Conservation (phyloP, 2,113 vertebrate species). For the Tapirus terrestris region DNA sequence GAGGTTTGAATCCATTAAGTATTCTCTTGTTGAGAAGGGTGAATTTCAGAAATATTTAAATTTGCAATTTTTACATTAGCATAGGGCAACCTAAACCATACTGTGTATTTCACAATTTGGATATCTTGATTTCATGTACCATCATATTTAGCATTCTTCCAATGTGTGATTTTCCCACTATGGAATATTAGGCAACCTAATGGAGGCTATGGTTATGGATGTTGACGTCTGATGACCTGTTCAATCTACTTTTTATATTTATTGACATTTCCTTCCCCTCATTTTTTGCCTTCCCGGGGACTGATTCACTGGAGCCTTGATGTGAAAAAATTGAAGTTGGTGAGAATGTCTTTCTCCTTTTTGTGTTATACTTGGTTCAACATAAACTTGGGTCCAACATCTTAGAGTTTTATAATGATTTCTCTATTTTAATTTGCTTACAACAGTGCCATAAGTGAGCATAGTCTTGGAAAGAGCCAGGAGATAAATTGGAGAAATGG, state of each 20-base stretch:
- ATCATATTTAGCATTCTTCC: background rate
- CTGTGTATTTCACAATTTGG: background rate
- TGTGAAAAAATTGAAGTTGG: background rate
- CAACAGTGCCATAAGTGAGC: background rate
- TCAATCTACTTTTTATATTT: background rate
- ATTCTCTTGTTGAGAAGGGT: background rate
- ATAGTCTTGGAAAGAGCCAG: background rate
- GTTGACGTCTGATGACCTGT: background rate
- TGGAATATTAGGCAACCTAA: background rate
- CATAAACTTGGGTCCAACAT: background rate
- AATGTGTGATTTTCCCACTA: background rate
- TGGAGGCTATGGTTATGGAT: background rate
- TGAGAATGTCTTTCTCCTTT: background rate
- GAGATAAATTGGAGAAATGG: background rate
- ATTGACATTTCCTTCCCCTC: background rate
- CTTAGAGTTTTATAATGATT: background rate
- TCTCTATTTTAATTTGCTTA: constrained; percentile 35
- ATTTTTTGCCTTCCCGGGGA: background rate
- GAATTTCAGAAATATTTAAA: constrained; percentile 10
- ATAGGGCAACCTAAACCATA: background rate
- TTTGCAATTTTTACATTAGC: background rate
- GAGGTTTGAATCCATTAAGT: background rate
- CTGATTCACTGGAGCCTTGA: background rate
- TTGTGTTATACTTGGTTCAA: background rate
- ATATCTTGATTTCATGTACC: background rate